A percentile compares a stretch with the other conserved stretches of the same genome.
These are phyloP conservation scores for Ormyrus thymus DNA, from an alignment of 2,888 invertebrate species.

Conservation along the genomic window DNA sequence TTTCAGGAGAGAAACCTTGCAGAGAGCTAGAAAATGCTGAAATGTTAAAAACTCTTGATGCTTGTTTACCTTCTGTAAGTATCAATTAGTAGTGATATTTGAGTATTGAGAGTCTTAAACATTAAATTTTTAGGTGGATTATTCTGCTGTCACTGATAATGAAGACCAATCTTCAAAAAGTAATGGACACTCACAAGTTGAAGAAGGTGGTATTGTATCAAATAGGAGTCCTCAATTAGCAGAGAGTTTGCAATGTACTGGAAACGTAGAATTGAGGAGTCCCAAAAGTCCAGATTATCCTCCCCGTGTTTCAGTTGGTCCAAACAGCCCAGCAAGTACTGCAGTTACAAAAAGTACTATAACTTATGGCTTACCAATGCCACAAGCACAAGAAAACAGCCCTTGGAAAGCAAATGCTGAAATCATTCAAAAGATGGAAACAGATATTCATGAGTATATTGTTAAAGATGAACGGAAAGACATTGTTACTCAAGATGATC, in stretches of 20 bases:
- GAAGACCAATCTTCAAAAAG: conserved; percentile 8
- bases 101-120: too few relatives aligned
- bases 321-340: conserved; percentile 64
- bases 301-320: conserved; percentile 67
- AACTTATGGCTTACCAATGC: conserved; percentile 53
- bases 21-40: background rate
- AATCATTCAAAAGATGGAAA: conserved; percentile 41
- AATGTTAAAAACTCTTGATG: conserved; percentile 2
- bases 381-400: conserved; percentile 18
- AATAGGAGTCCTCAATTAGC: conserved; percentile 69
- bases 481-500: background rate
- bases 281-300: conserved; percentile 73
- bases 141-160: conserved; percentile 2
- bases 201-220: conserved; percentile 67
- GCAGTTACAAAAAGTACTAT: conserved; percentile 50
- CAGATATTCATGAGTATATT: conserved; percentile 26
- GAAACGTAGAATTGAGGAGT: conserved; percentile 65
- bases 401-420: conserved; percentile 39
- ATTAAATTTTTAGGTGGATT: conserved; percentile 32
- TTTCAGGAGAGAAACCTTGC: conserved; percentile 35
- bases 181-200: conserved; percentile 43
- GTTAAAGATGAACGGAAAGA: conserved; percentile 48
- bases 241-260: conserved; percentile 69
- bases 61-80: conserved; percentile 31
- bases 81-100: too few relatives aligned